phyloP scores from a whole-genome alignment of 2,113 vertebrate genomes.

The Sialia sialis region DNA sequence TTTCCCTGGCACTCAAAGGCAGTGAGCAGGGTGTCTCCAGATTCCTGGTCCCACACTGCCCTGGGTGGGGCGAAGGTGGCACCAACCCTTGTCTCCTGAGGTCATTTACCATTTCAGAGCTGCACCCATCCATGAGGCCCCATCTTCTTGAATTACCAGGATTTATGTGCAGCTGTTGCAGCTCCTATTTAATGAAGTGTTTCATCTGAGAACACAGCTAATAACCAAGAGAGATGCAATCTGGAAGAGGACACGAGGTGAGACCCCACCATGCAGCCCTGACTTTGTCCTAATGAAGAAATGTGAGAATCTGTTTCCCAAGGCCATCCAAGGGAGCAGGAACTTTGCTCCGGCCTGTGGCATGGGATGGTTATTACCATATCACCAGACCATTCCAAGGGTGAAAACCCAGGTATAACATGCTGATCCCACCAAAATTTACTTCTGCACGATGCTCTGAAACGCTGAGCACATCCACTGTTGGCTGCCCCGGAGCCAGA shows the following conservation, averaged over 20 bases:
- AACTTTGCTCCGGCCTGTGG: not conserved
- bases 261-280: not conserved
- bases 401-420: not conserved
- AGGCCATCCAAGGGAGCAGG: not conserved
- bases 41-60: not conserved
- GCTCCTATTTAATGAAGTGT: not conserved
- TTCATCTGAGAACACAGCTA: slow-evolving; percentile 3
- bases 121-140: not conserved
- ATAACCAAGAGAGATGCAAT: not conserved
- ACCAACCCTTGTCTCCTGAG: accelerated
- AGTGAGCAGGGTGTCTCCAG: accelerated
- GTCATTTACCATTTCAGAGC: not conserved
- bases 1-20: not conserved
- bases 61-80: accelerated
- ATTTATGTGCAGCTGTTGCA: not conserved
- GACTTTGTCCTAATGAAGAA: not conserved
- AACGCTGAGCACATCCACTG: accelerated
- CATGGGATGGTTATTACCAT: accelerated
- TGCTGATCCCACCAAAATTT: not conserved
- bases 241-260: accelerated
- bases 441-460: not conserved
- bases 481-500: not conserved
- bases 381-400: not conserved
- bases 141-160: not conserved
- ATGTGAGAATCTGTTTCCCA: not conserved